A percentile compares a stretch with the other conserved stretches of the same genome.
phyloP scores from a whole-genome alignment of 1,140 invertebrate genomes.

The Pseudomyrmex cubaensis region DNA sequence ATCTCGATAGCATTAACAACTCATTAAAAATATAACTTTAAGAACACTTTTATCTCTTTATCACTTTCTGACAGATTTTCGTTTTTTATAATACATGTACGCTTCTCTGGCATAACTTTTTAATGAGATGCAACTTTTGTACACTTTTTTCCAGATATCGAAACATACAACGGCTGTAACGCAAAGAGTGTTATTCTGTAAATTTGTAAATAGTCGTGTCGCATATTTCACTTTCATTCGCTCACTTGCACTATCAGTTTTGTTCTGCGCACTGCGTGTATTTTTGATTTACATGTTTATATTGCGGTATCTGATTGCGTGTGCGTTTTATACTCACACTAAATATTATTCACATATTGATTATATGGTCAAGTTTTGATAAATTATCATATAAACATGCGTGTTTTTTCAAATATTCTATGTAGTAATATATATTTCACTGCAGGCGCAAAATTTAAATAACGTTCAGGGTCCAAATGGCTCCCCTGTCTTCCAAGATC shows the following conservation, averaged over 20 bases:
- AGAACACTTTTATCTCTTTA: slow-evolving; percentile 19
- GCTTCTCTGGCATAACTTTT: neutral
- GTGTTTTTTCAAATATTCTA: slow-evolving; percentile 54
- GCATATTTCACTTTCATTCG: slow-evolving; percentile 60
- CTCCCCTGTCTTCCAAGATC: slow-evolving; percentile 79
- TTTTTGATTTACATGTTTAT: neutral
- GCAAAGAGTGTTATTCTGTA: slow-evolving; percentile 61
- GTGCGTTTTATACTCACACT: neutral
- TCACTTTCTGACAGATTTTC: slow-evolving; percentile 1
- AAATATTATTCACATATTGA: neutral
- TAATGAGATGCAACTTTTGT: slow-evolving; percentile 31
- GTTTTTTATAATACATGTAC: neutral
- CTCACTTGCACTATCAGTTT: slow-evolving; percentile 48
- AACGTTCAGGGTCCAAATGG: slow-evolving; percentile 69
- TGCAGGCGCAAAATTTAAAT: slow-evolving; percentile 65
- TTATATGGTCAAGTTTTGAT: neutral
- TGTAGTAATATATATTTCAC: slow-evolving; percentile 46
- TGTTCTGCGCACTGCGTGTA: slow-evolving; percentile 26
- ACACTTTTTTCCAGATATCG: slow-evolving; percentile 71
- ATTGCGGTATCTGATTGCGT: neutral
- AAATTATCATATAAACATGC: slow-evolving; percentile 21
- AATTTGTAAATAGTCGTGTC: slow-evolving; percentile 67
- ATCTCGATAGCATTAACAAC: slow-evolving; percentile 25
- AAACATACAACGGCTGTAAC: slow-evolving; percentile 64
- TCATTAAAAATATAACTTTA: slow-evolving; percentile 23